Percentiles rank a stretch among this genome's conserved stretches.
phyloP scores from a whole-genome alignment of 2,888 invertebrate species.

The Chrysina gloriosa region DNA sequence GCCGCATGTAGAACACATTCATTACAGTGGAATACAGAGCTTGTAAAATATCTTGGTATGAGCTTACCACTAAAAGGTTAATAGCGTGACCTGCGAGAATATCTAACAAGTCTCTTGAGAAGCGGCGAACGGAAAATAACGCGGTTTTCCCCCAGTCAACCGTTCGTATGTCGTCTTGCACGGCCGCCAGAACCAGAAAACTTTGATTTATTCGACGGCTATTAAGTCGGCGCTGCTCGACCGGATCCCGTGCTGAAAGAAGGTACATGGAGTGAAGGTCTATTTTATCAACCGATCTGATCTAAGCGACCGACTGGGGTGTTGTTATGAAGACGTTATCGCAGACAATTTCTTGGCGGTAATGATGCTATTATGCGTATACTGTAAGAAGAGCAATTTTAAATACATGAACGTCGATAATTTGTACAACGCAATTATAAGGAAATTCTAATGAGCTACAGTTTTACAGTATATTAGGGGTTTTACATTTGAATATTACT shows the following conservation, averaged over 20 bases:
- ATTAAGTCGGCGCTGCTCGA: conserved; percentile 14
- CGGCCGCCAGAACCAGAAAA: conserved; percentile 51
- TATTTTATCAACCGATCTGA: conserved; percentile 17
- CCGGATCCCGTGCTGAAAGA: conserved; percentile 13
- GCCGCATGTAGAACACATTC: conserved; percentile 63
- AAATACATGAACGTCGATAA: not conserved
- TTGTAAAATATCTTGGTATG: conserved; percentile 58
- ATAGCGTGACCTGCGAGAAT: conserved; percentile 57
- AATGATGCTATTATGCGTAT: conserved; percentile 44
- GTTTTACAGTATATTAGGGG: no score
- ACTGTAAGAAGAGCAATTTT: not conserved
- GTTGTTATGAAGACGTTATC: conserved; percentile 43
- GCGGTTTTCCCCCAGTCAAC: conserved; percentile 52
- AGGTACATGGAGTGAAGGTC: not conserved
- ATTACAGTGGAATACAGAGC: conserved; percentile 57
- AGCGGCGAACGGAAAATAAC: conserved; percentile 43
- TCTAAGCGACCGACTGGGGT: conserved; percentile 5
- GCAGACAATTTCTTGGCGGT: conserved; percentile 46
- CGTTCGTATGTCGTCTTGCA: conserved; percentile 39
- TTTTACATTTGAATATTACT: no score
- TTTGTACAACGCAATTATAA: no score
- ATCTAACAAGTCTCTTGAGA: conserved; percentile 57
- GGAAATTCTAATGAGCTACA: no score
- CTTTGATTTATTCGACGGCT: conserved; percentile 46
- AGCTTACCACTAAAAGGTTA: conserved; percentile 58